Evolutionary conservation across 1,140 invertebrate species (phyloP), one percentile per base, ranked within the genome.

Genomic region (Leucophenga varia): DNA sequence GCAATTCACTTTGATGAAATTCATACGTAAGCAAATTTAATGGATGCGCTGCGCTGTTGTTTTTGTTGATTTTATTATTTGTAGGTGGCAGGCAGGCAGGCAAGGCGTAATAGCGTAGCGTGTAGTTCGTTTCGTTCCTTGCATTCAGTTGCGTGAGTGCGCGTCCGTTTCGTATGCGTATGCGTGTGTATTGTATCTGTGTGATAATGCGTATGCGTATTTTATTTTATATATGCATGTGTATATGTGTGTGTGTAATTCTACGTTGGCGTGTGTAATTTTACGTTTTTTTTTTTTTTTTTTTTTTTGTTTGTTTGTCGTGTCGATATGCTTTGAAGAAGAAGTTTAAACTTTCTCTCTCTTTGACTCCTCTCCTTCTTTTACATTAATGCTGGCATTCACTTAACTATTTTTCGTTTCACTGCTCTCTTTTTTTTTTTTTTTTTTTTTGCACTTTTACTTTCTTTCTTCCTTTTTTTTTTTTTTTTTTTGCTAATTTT

Each of bases 181-280:
- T 46, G 47, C 49, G 41, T 41, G 45, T 20, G 36, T 40, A 34
- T 18, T 34, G 44, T 53, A 18, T 12, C 14, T 47, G 22, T 30
- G 37, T n/a, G n/a, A n/a, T n/a, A n/a, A 28, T 43, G 22, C 22
- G 36, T 43, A 16, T 46, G 47, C 49, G 41, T 41, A 39, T 20
- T 31, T 40, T 32, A 17, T 34, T 12, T 14, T 47, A 19, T 30
- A 34, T 47, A 31, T 43, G 43, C 42, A 21, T 47, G 39, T 17
- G 43, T 57, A 45, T 47, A 30, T 52, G 18, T 38, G 61, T 55
- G 57, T 54, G 54, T 59, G 53, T 59, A 61, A 57, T 48, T 60
- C 60, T 64, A 63, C 59, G 60, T 51, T 55, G 30, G 22, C 47
- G n/a, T n/a, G 25, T 30, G 25, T 30, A 30, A 30, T 30, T 30